Evolutionary conservation across 2,113 vertebrate genomes (phyloP), one percentile per base, ranked within the genome.

Genomic region (Heteronetta atricapilla): DNA sequence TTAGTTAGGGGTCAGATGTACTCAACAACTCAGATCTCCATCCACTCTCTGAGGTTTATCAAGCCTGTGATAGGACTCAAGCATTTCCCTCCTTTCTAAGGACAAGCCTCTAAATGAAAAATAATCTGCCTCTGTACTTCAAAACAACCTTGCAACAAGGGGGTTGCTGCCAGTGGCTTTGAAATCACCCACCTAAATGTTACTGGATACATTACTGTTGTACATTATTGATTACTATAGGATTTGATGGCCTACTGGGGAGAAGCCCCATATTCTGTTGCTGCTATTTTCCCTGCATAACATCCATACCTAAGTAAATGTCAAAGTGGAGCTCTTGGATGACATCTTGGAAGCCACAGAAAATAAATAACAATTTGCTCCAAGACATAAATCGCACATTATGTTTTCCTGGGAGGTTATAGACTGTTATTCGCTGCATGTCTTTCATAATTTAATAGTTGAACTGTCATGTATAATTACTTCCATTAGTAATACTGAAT

Each of bases 361-460:
- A 95, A 90, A 93, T 82, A 95, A 87, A 70, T 81, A 88, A 91
- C 68, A 60, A 95, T 85, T 95, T 95, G 63, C 70, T 96, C 86
- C 42, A 76, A 96, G 84, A 94, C 55, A 94, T 31, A 87, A 87
- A 95, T 64, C 3, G 33, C 55, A 92, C 83, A 88, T 91, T 55
- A 89, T 76, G 66, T 83, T 96, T 89, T 96, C 80, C 76, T 85
- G 42, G 9, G 56, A 93, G 67, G 42, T 94, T 93, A 93, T 48
- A 93, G 93, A 90, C 67, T 88, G 48, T 53, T 94, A 94, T 28
- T 89, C 1, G 2, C 64, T 88, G 72, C 36, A 59, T 22, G 90
- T 82, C 60, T 93, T 78, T 75, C 89, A 70, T 92, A 96, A 95
- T 81, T 91, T 93, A 90, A 90, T 88, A 95, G 82, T 66, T 66